Conservation (phyloP, 2,113 vertebrate genomes). For the Catharus minimus region DNA sequence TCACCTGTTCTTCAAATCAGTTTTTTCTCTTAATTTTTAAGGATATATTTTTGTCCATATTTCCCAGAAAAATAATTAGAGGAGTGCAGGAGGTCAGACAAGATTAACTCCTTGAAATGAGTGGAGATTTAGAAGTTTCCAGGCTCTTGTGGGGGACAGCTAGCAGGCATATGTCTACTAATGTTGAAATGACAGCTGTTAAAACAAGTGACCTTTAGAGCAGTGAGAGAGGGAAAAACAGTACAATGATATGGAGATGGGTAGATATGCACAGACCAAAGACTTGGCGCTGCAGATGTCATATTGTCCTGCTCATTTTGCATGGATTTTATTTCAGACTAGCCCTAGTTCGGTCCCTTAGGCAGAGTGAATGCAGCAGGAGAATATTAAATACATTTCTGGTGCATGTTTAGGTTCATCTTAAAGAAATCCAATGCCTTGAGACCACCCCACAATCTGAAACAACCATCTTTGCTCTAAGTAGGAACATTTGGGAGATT, state of each 20-base stretch:
- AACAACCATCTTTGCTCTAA: neutral
- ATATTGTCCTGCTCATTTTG: neutral
- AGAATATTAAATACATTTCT: neutral
- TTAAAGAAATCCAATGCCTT: neutral
- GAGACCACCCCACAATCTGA: neutral
- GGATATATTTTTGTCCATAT: neutral
- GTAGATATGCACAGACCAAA: neutral
- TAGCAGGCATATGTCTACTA: neutral
- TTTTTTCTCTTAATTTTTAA: neutral
- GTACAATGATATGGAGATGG: accelerated
- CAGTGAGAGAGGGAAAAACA: neutral
- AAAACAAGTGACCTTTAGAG: neutral
- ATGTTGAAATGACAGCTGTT: neutral
- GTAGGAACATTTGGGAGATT: neutral
- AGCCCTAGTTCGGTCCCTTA: neutral
- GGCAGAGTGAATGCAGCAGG: neutral
- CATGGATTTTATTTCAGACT: neutral
- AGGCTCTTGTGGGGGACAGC: neutral
- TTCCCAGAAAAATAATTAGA: neutral
- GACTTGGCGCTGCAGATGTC: neutral
- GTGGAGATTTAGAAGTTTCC: neutral
- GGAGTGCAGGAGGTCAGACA: neutral
- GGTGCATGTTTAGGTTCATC: neutral
- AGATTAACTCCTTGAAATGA: neutral
- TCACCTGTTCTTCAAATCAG: neutral